Evolutionary conservation across 2,797 vertebrate species (phyloP), one percentile per base, ranked within the genome.

Genomic region (Schizothorax lantsangensis): DNA sequence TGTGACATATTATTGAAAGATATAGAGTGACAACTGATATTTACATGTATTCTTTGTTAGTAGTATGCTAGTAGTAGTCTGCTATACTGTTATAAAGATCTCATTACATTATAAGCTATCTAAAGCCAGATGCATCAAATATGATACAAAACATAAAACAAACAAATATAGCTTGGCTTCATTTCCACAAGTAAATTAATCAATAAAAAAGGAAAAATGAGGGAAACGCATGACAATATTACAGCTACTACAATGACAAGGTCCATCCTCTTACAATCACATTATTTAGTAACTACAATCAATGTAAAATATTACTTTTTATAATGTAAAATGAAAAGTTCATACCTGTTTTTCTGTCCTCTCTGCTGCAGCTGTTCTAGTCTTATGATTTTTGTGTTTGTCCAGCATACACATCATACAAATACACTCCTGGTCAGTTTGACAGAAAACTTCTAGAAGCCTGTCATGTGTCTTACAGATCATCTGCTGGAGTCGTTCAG

Each of bases 401-500:
- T 45, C 33, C 40, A 72, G 71, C 71, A 15, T 15, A 73, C 71
- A 73, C 71, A 45, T 72, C 38, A 23, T 7, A 12, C 69, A 72
- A 40, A 72, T 72, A 72, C 21, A 43, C 2, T 26, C 43, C 23
- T 45, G 40, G 17, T 80, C 79, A 47, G 79, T 47, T 19, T 26
- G 59, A 66, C 79, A 81, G 17, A 68, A 68, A 33, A 47, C 79
- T 12, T 80, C 79, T 6, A 47, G 43, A 21, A 43, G 79, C 30
- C 79, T 81, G 43, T 49, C n/a, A 45, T 81, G 79, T 21, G 45
- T 64, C 30, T 38, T 14, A 12, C 79, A 81, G 43, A 49, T 81
- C 59, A 81, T 64, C n/a, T 64, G 4, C 36, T 64, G 6, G 0
- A 81, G 57, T 19, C 6, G 36, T 23, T 38, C 14, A 14, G 38